A percentile compares a stretch with the other conserved stretches of the same genome.
Evolutionary conservation across 2,888 invertebrate species (phyloP).

Genomic region (Halictus quadricinctus): DNA sequence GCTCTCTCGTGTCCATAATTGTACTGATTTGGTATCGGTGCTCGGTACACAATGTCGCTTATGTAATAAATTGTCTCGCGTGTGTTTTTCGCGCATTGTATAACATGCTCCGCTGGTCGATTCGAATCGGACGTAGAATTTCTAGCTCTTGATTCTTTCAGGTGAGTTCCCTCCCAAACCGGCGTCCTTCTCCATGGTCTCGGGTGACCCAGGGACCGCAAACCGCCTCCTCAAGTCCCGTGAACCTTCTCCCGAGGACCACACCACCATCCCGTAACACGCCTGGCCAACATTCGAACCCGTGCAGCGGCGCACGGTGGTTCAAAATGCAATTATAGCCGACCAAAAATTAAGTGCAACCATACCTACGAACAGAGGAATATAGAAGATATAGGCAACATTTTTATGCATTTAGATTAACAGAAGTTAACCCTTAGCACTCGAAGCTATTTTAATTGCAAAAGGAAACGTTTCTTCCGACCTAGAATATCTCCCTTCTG

Average conservation of each 20-base stretch:
- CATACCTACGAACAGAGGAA: no score
- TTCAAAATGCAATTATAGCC: background rate
- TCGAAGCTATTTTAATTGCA: no score
- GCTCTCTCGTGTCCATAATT: conserved; percentile 26
- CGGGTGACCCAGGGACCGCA: background rate
- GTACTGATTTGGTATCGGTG: conserved; percentile 29
- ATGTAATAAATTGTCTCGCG: conserved; percentile 45
- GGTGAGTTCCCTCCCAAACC: background rate
- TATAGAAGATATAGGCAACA: no score
- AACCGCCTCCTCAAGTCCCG: background rate
- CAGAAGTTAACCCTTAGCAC: no score
- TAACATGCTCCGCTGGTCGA: conserved; percentile 4
- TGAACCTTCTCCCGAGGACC: background rate
- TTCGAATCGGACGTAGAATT: background rate
- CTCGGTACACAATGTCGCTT: conserved; percentile 37
- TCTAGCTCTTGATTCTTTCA: background rate
- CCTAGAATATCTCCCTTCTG: no score
- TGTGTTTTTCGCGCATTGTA: conserved; percentile 33
- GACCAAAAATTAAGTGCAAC: background rate
- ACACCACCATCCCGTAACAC: background rate
- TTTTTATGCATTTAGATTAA: no score
- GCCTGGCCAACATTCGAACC: background rate
- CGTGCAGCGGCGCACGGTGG: background rate
- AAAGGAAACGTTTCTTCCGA: no score
- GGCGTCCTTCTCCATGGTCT: background rate